A percentile compares a stretch with the other conserved stretches of the same genome.
phyloP scores from a whole-genome alignment of 2,797 vertebrate species.

The Florisuga fusca region DNA sequence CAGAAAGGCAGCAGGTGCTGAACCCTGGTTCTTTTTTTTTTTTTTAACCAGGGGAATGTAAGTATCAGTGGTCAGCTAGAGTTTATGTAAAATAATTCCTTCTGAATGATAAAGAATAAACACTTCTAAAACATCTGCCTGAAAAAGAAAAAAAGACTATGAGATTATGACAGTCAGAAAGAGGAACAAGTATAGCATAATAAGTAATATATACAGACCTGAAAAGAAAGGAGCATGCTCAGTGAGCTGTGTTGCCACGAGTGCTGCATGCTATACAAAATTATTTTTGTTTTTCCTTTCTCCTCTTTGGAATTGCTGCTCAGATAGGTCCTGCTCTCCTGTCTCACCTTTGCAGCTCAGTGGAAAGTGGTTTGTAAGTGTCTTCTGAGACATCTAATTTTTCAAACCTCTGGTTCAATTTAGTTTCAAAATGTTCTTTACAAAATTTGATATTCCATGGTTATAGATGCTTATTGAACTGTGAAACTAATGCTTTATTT shows the following conservation, averaged over 20 bases:
- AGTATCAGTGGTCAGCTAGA: background rate
- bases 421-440: background rate
- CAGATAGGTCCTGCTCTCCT: background rate
- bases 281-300: background rate
- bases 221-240: background rate
- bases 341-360: background rate
- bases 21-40: background rate
- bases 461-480: background rate
- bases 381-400: background rate
- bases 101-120: slow-evolving; percentile 9
- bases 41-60: background rate
- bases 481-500: background rate
- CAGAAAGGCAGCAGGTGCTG: slow-evolving; percentile 11
- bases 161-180: background rate
- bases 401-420: background rate
- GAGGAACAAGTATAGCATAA: background rate
- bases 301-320: background rate
- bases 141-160: background rate
- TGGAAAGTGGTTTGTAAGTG: background rate
- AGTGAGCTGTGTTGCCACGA: background rate
- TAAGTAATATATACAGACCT: background rate
- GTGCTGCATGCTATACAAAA: background rate
- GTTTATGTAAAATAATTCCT: slow-evolving; percentile 1
- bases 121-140: background rate
- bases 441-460: background rate